These are phyloP conservation scores for Emydoidea blandingii DNA, from an alignment of 2,797 vertebrate species.

Conservation along the genomic window DNA sequence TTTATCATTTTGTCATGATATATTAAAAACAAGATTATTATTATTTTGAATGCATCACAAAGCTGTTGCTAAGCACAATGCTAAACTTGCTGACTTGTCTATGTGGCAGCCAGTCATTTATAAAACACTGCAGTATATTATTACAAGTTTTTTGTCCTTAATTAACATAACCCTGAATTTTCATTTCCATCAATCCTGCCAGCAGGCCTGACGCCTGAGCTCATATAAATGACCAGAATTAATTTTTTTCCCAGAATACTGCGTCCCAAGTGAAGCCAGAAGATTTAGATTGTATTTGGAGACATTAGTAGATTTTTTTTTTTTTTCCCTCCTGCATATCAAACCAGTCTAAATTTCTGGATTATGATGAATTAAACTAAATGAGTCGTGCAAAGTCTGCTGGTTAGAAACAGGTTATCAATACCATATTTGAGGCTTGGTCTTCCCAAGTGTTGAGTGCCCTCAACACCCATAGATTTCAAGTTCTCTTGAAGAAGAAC, in stretches of 20 bases:
- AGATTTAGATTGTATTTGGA: slow-evolving; percentile 38
- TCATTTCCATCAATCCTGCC: slow-evolving; percentile 26
- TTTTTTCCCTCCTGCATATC: slow-evolving; percentile 11
- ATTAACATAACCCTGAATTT: slow-evolving; percentile 44
- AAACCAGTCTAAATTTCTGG: background rate
- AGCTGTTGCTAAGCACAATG: slow-evolving; percentile 19
- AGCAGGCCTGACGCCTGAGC: background rate
- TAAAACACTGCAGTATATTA: slow-evolving; percentile 29
- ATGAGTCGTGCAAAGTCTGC: background rate
- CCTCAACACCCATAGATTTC: background rate
- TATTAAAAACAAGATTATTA: slow-evolving; percentile 47
- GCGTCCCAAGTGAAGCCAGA: slow-evolving; percentile 14
- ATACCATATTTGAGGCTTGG: background rate
- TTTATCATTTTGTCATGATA: slow-evolving; percentile 29
- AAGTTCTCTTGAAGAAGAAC: background rate
- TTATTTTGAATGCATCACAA: slow-evolving; percentile 45
- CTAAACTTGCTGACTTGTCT: slow-evolving; percentile 12
- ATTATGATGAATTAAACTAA: slow-evolving; percentile 4
- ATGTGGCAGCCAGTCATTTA: background rate
- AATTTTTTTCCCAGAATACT: background rate
- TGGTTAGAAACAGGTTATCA: background rate
- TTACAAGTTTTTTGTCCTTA: slow-evolving; percentile 30
- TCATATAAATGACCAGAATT: slow-evolving; percentile 8
- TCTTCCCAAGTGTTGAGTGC: background rate
- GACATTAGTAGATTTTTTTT: background rate